These are phyloP conservation scores for Trilocha varians DNA, from an alignment of 2,888 invertebrate genomes.

Conservation along the genomic window DNA sequence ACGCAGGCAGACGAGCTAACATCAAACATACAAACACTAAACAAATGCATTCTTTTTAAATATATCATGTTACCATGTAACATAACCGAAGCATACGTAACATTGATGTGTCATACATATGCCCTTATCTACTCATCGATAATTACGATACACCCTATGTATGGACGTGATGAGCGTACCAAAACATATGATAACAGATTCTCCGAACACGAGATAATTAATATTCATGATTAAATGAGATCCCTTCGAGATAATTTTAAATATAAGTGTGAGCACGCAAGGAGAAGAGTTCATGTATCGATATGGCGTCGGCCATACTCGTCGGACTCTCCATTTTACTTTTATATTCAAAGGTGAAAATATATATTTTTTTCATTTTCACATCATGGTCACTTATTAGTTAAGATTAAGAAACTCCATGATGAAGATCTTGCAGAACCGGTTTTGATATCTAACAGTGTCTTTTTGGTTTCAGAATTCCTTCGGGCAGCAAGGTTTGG, in stretches of 20 bases:
- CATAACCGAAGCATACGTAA: neutral
- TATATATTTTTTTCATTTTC: constrained; percentile 6
- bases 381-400: constrained; percentile 11
- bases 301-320: constrained; percentile 38
- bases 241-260: constrained; percentile 31
- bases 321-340: constrained; percentile 28
- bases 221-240: constrained; percentile 26
- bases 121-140: constrained; percentile 19
- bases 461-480: constrained; percentile 19
- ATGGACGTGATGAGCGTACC: constrained; percentile 27
- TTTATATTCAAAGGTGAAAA: constrained; percentile 26
- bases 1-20: too few relatives aligned
- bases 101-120: constrained; percentile 2
- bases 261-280: constrained; percentile 30
- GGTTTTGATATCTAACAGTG: constrained; percentile 2
- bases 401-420: too few relatives aligned
- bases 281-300: constrained; percentile 28
- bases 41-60: too few relatives aligned
- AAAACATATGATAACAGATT: constrained; percentile 28
- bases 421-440: neutral
- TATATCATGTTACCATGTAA: too few relatives aligned
- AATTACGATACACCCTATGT: constrained; percentile 17
- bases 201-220: constrained; percentile 22
- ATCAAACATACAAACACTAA: too few relatives aligned
- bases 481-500: constrained; percentile 22